Evolutionary conservation across 2,797 vertebrate species (phyloP).

Genomic region (Syngnathus rostellatus): DNA sequence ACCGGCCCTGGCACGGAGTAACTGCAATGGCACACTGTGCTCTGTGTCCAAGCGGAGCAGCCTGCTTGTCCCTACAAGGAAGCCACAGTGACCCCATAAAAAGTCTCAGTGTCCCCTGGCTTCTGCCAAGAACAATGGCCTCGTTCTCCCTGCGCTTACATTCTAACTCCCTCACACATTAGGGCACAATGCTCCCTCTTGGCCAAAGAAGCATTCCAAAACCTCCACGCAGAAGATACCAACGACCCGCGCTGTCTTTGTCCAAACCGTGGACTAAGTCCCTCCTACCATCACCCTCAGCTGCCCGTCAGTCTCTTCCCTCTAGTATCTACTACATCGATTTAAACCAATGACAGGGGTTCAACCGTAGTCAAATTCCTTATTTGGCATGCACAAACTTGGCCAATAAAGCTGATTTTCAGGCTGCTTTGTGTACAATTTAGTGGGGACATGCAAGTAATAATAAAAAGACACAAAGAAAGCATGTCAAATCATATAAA

Average conservation of each 20-base stretch:
- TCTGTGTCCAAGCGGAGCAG: slow-evolving; percentile 61
- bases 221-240: slow-evolving; percentile 56
- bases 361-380: too few species aligned
- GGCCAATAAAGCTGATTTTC: background rate
- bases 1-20: slow-evolving; percentile 84
- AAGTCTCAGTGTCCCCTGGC: slow-evolving; percentile 61
- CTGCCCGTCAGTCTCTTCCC: slow-evolving; percentile 24
- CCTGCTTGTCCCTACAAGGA: slow-evolving; percentile 57
- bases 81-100: slow-evolving; percentile 62
- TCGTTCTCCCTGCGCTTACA: slow-evolving; percentile 60
- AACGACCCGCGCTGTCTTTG: slow-evolving; percentile 32
- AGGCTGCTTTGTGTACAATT: slow-evolving; percentile 21
- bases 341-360: slow-evolving; percentile 31
- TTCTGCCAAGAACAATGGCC: slow-evolving; percentile 52
- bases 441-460: slow-evolving; percentile 27
- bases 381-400: too few species aligned
- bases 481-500: slow-evolving; percentile 3
- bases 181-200: slow-evolving; percentile 58
- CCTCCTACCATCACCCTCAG: slow-evolving; percentile 40
- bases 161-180: slow-evolving; percentile 56
- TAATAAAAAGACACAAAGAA: slow-evolving; percentile 23
- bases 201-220: slow-evolving; percentile 54
- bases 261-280: slow-evolving; percentile 25
- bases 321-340: slow-evolving; percentile 25
- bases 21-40: slow-evolving; percentile 76